These are phyloP conservation scores for Crotalus horridus DNA, from an alignment of 2,113 vertebrate genomes.

Conservation along the genomic window DNA sequence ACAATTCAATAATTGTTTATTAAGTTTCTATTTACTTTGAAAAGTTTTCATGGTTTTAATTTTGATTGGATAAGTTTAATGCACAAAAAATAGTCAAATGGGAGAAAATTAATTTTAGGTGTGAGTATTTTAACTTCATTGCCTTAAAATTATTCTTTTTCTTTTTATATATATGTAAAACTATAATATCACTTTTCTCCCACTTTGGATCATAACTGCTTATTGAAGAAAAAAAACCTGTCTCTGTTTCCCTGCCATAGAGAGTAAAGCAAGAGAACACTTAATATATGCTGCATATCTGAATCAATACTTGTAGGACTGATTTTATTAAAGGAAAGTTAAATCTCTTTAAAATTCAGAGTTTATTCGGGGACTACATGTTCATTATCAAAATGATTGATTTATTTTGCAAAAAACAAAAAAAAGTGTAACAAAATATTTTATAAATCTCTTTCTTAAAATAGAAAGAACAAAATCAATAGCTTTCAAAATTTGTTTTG, in stretches of 20 bases:
- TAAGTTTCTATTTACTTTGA: background rate
- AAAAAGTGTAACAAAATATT: background rate
- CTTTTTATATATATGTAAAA: background rate
- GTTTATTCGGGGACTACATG: constrained; percentile 5
- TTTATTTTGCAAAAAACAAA: background rate
- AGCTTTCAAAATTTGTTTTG: background rate
- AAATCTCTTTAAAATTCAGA: background rate
- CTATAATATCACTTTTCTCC: background rate
- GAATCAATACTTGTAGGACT: constrained; percentile 10
- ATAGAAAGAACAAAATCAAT: background rate
- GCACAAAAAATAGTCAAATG: background rate
- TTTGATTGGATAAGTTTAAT: background rate
- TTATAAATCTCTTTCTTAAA: background rate
- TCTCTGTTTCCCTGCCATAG: background rate
- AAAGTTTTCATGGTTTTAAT: background rate
- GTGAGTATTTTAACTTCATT: background rate
- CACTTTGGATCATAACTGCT: background rate
- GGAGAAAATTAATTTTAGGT: background rate
- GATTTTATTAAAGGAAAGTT: constrained; percentile 29
- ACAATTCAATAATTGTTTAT: background rate
- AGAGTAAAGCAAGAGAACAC: background rate
- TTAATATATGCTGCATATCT: background rate
- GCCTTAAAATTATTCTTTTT: background rate
- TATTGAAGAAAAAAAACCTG: too few species aligned
- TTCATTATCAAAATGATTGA: background rate